Conservation (phyloP, 2,888 invertebrate genomes). For the Melieria omissa region DNA sequence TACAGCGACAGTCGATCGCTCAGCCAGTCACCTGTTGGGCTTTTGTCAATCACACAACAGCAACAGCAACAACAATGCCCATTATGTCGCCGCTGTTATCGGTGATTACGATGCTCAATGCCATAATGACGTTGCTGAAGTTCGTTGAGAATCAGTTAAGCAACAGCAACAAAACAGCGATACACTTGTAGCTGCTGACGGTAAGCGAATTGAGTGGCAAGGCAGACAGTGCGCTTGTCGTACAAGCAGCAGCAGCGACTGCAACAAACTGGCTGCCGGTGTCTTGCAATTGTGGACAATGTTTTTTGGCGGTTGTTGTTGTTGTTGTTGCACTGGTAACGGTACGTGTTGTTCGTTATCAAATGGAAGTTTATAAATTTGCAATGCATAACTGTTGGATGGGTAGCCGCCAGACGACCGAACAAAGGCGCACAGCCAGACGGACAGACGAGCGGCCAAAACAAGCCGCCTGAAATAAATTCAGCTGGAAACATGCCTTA, state of each 20-base stretch:
- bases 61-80: neutral
- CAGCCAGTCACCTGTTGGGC: too few species aligned
- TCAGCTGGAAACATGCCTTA: neutral
- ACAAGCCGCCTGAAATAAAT: neutral
- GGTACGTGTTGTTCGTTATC: slow-evolving; percentile 42
- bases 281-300: too few species aligned
- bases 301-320: slow-evolving; percentile 6
- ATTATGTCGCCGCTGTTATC: slow-evolving; percentile 23
- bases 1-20: too few species aligned
- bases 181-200: too few species aligned
- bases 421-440: slow-evolving; percentile 8
- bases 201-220: too few species aligned
- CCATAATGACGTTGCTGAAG: too few species aligned
- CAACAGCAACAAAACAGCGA: too few species aligned
- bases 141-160: too few species aligned
- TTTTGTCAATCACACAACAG: neutral
- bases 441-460: neutral
- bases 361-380: slow-evolving; percentile 39
- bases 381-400: slow-evolving; percentile 26
- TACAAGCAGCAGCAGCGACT: too few species aligned
- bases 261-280: too few species aligned
- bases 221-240: too few species aligned
- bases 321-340: slow-evolving; percentile 32
- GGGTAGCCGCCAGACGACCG: slow-evolving; percentile 4
- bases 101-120: slow-evolving; percentile 20